Conservation (phyloP, 2,113 vertebrate genomes). For the Tylochromis polylepis region DNA sequence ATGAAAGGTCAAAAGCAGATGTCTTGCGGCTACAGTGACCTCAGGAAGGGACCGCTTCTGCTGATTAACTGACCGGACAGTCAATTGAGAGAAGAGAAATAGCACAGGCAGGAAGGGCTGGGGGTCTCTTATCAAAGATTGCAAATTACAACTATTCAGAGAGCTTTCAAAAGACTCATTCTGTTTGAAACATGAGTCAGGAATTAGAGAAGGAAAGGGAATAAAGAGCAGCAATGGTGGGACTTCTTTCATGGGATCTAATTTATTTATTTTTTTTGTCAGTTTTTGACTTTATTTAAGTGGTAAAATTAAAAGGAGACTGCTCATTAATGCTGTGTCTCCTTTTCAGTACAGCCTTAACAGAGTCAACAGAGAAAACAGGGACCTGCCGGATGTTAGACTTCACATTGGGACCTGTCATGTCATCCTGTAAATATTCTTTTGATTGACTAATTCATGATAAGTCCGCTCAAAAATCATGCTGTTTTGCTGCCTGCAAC, state of each 20-base stretch:
- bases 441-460: not conserved
- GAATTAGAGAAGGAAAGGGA: not conserved
- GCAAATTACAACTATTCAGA: not conserved
- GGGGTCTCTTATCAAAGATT: constrained; percentile 8
- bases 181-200: not conserved
- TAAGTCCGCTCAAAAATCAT: not conserved
- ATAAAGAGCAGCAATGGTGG: not conserved
- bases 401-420: not conserved
- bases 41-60: not conserved
- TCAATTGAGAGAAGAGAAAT: not conserved
- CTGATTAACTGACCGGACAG: constrained; percentile 33
- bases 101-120: not conserved
- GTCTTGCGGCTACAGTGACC: constrained; percentile 6
- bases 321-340: not conserved
- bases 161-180: not conserved
- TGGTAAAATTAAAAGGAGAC: not conserved
- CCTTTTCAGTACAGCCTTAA: not conserved
- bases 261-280: not conserved
- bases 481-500: not conserved
- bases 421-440: not conserved
- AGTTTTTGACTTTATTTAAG: not conserved
- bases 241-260: not conserved
- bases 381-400: not conserved
- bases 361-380: not conserved
- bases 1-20: constrained; percentile 57